These are phyloP conservation scores for Talpa occidentalis DNA, from an alignment of 2,113 vertebrate genomes.

Conservation along the genomic window DNA sequence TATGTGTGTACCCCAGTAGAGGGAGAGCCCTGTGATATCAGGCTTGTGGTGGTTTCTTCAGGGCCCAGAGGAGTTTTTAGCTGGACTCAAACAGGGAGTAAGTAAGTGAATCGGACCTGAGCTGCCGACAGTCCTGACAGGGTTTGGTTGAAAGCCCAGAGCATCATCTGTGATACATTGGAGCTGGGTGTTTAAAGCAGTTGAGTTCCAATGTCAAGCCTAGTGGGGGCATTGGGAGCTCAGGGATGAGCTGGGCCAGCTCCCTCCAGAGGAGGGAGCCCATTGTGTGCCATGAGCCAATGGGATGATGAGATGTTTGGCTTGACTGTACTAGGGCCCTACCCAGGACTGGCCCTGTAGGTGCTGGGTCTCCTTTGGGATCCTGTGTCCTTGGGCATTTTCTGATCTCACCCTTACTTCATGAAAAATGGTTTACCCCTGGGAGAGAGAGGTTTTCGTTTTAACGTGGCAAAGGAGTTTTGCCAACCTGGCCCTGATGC, in stretches of 20 bases:
- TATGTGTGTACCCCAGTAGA: too few species aligned
- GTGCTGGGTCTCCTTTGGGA: background rate
- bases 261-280: too few species aligned
- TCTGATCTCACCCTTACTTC: background rate
- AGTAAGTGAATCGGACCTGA: too few species aligned
- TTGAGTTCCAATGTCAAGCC: accelerated
- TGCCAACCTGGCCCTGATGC: too few species aligned
- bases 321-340: background rate
- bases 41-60: too few species aligned
- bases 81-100: background rate
- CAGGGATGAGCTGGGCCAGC: background rate
- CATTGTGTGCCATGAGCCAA: too few species aligned
- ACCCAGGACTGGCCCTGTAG: accelerated
- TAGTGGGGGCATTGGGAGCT: accelerated
- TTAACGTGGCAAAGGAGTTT: too few species aligned
- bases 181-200: too few species aligned
- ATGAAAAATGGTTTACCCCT: background rate
- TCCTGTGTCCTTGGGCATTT: background rate
- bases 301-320: too few species aligned
- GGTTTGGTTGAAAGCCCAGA: background rate
- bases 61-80: background rate
- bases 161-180: accelerated
- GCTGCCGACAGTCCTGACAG: accelerated
- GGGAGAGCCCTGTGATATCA: too few species aligned
- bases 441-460: background rate